phyloP scores from a whole-genome alignment of 2,888 invertebrate species.

The Endomychus coccineus region DNA sequence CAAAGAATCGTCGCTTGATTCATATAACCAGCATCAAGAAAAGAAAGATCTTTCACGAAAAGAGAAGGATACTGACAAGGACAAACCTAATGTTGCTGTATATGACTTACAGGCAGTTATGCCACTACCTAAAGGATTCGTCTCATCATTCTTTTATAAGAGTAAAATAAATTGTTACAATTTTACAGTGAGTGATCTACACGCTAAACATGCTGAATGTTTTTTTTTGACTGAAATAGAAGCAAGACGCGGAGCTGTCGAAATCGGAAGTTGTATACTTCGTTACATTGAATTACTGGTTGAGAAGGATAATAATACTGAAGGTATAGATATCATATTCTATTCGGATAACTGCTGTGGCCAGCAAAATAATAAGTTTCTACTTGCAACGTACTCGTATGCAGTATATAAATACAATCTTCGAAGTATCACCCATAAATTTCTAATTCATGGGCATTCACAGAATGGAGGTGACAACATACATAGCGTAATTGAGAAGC shows the following conservation, averaged over 20 bases:
- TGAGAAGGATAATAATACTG: neutral
- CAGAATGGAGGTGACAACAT: slow-evolving; percentile 34
- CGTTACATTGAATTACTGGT: neutral
- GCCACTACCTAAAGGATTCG: slow-evolving; percentile 24
- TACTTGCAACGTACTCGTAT: slow-evolving; percentile 10
- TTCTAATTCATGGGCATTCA: slow-evolving; percentile 26
- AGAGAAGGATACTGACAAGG: slow-evolving; percentile 22
- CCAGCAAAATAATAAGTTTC: slow-evolving; percentile 13
- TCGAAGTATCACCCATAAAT: slow-evolving; percentile 29
- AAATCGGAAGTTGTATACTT: slow-evolving; percentile 1
- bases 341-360: slow-evolving; percentile 13
- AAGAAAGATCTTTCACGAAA: slow-evolving; percentile 21
- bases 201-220: slow-evolving; percentile 1
- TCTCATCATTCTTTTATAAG: slow-evolving; percentile 24
- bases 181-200: slow-evolving; percentile 21
- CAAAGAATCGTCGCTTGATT: slow-evolving; percentile 15
- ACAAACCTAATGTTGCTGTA: slow-evolving; percentile 18
- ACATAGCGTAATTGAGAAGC: slow-evolving; percentile 30
- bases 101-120: slow-evolving; percentile 26
- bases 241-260: slow-evolving; percentile 3
- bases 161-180: slow-evolving; percentile 23
- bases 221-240: slow-evolving; percentile 3
- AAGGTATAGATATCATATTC: slow-evolving; percentile 6
- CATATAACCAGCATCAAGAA: slow-evolving; percentile 19
- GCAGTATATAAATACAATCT: slow-evolving; percentile 3